A percentile compares a stretch with the other conserved stretches of the same genome.
Conservation (phyloP, 1,140 invertebrate genomes). For the Ooceraea biroi region DNA sequence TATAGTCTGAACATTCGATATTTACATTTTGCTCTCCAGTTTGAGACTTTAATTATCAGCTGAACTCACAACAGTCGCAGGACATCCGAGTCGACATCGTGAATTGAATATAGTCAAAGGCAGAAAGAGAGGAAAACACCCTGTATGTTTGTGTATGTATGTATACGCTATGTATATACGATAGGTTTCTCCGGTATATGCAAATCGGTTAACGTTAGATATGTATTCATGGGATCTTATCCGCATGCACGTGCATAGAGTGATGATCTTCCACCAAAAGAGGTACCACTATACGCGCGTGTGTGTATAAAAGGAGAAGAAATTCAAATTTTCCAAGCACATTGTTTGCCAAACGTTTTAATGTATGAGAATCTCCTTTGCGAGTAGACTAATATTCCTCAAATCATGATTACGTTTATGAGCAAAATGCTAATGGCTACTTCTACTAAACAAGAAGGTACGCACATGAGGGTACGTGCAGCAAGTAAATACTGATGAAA, state of each 20-base stretch:
- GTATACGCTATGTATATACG: constrained; percentile 38
- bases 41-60: neutral
- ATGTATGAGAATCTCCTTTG: constrained; percentile 50
- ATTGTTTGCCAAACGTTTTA: constrained; percentile 24
- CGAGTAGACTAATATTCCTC: constrained; percentile 33
- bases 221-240: constrained; percentile 79
- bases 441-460: neutral
- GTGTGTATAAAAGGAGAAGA: constrained; percentile 65
- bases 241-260: constrained; percentile 77
- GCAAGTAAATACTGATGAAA: constrained; percentile 61
- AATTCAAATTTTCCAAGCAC: constrained; percentile 73
- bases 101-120: neutral
- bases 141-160: constrained; percentile 15
- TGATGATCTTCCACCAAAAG: constrained; percentile 77
- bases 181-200: constrained; percentile 77
- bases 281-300: constrained; percentile 36
- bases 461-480: constrained; percentile 7
- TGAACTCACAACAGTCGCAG: too few relatives aligned
- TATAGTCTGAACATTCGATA: neutral
- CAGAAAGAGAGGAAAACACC: neutral
- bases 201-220: constrained; percentile 77
- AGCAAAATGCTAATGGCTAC: constrained; percentile 47
- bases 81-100: neutral
- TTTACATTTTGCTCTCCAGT: neutral
- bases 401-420: constrained; percentile 45